Base-by-base conservation (phyloP, 1,140 invertebrate species). In the Episyrphus balteatus region DNA sequence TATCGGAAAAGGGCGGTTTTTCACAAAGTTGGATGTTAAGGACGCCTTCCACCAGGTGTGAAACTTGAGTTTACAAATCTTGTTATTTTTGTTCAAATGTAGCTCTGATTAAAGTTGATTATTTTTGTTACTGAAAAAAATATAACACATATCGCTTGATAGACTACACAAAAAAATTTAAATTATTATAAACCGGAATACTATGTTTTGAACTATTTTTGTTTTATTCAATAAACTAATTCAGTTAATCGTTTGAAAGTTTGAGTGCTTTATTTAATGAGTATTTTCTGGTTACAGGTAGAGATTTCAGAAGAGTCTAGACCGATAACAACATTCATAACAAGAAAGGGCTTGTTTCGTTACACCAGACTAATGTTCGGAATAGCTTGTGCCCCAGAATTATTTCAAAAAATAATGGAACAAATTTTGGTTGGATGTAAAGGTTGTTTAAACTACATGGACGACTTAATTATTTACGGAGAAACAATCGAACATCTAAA, bases 371-470 rank as follows among this genome's bases (percentile, higher is more conserved):
- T 70, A 18, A 61, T 62, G 57, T 54, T 49, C 36, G 62, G 62
- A 3, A 52, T 66, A 3, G 47, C 36, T 30, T 55, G 47, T 31
- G 62, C 67, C 14, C 65, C 66, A 15, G 66, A 68, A 52, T 49
- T 57, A 13, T 70, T 68, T 52, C 68, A 71, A 55, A 61, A 61
- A 51, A 62, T 51, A n/a, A 51, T 66, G 47, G 51, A 61, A 50
- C 51, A 54, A 33, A 54, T 68, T 14, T 52, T 68, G 40, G 19
- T 42, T 7, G 49, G 47, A 17, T 58, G 55, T 42, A 50, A 57
- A 42, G 58, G 55, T 2, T 52, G 51, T 18, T 44, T 61, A 10
- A 55, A 48, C 32, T 59, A 53, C 39, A 56, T 63, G 17, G 66
- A 70, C 45, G 67, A 69, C 47, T 52, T 69, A 21, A 46, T 69